Conservation (phyloP, 30 jellyfish, hydroid and myxozoan genomes). For the Catostylus mosaicus region DNA sequence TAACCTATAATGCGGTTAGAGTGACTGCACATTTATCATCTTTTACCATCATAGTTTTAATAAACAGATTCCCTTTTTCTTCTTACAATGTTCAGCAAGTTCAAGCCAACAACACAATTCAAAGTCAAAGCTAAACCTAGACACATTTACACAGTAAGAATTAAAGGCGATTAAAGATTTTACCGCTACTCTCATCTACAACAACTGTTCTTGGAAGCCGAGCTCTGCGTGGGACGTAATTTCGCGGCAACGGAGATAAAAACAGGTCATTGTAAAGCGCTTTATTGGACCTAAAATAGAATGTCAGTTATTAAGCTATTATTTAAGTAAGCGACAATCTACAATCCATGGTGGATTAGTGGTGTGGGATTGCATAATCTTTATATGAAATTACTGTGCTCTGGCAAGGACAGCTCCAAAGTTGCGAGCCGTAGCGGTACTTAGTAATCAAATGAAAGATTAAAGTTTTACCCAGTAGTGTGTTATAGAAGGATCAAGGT, state of each 20-base stretch:
- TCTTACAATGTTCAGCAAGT: too few relatives aligned
- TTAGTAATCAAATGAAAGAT: too few relatives aligned
- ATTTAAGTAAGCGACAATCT: neutral
- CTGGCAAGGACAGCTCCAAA: too few relatives aligned
- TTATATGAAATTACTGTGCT: too few relatives aligned
- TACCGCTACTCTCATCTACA: slow-evolving; percentile 35
- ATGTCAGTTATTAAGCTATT: neutral
- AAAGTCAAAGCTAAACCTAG: neutral
- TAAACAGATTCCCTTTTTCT: too few relatives aligned
- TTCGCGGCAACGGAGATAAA: slow-evolving; percentile 92
- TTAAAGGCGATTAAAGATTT: neutral
- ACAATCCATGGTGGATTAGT: neutral
- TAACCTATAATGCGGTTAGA: too few relatives aligned
- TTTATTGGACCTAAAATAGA: slow-evolving; percentile 83
- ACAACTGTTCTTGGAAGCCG: slow-evolving; percentile 79
- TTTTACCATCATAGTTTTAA: too few relatives aligned
- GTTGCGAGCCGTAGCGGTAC: too few relatives aligned
- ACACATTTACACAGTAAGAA: neutral
- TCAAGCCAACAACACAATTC: neutral
- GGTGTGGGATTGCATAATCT: neutral
- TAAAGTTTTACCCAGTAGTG: too few relatives aligned
- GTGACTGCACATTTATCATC: too few relatives aligned
- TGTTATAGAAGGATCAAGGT: too few relatives aligned
- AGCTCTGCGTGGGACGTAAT: slow-evolving; percentile 70
- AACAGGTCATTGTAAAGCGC: slow-evolving; percentile 61